Evolutionary conservation across 2,888 invertebrate species (phyloP).

Genomic region (Nymphalis c-album): DNA sequence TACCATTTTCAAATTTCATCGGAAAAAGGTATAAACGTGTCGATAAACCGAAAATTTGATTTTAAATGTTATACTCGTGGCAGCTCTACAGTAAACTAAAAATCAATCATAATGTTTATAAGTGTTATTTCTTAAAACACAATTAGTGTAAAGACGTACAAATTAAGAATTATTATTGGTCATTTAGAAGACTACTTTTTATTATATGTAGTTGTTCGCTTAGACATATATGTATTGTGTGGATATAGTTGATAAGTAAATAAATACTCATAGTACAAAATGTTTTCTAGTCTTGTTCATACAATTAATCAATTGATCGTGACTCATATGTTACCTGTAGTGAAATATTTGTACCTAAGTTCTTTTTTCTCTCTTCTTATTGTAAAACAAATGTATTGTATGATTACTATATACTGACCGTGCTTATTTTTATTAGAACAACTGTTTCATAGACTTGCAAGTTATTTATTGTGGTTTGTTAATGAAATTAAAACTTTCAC

Average conservation of each 20-base stretch:
- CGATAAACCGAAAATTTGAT: too few species aligned
- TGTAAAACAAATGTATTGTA: not conserved
- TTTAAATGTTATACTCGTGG: too few species aligned
- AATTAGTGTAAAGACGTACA: too few species aligned
- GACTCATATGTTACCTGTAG: conserved; percentile 35
- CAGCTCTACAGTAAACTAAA: too few species aligned
- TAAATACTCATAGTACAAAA: conserved; percentile 54
- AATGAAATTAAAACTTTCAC: conserved; percentile 68
- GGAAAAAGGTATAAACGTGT: too few species aligned
- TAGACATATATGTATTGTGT: conserved; percentile 2
- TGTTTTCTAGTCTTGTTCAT: conserved; percentile 59
- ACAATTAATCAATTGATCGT: conserved; percentile 30
- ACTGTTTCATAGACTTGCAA: conserved; percentile 5
- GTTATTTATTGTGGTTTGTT: conserved; percentile 19
- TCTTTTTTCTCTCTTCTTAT: not conserved
- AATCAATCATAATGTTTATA: too few species aligned
- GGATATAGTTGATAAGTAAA: conserved; percentile 23
- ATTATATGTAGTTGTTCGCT: not conserved
- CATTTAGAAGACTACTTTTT: not conserved
- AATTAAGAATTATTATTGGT: not conserved
- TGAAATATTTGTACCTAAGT: conserved; percentile 16
- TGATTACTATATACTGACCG: too few species aligned
- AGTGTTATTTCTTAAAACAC: too few species aligned
- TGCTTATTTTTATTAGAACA: not conserved
- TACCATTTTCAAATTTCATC: too few species aligned